A percentile compares a stretch with the other conserved stretches of the same genome.
phyloP scores from a whole-genome alignment of 2,888 invertebrate species.

The Argyra leucocephala region DNA sequence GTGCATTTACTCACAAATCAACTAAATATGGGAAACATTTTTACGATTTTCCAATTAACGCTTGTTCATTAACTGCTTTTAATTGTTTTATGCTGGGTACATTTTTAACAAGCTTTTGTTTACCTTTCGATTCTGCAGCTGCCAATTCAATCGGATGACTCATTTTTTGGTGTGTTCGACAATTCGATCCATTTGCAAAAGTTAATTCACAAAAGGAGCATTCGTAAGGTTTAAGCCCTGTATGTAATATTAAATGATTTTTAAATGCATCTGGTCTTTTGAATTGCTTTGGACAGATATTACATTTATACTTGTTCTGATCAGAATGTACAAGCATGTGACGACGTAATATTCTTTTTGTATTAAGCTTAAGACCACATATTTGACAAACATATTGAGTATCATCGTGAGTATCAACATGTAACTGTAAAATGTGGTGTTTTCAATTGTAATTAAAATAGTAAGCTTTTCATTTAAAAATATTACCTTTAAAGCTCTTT shows the following conservation, averaged over 20 bases:
- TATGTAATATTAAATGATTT: conserved; percentile 40
- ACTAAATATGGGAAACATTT: too few relatives aligned
- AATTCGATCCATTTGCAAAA: conserved; percentile 43
- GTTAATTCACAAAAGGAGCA: conserved; percentile 41
- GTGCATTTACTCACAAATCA: too few relatives aligned
- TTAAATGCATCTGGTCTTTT: conserved; percentile 41
- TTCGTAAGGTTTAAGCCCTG: conserved; percentile 39
- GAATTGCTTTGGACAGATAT: conserved; percentile 38
- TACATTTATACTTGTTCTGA: conserved; percentile 37
- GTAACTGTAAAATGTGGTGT: conserved; percentile 31
- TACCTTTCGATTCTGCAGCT: conserved; percentile 33
- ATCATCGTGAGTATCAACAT: conserved; percentile 43
- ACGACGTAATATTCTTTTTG: conserved; percentile 43
- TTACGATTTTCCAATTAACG: too few relatives aligned
- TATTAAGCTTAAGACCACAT: conserved; percentile 33
- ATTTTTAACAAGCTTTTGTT: not conserved
- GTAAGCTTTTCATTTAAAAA: not conserved
- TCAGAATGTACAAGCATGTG: conserved; percentile 43
- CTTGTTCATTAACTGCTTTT: too few relatives aligned
- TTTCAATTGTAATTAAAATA: not conserved
- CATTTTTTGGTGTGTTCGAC: conserved; percentile 41
- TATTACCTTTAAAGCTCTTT: conserved; percentile 21
- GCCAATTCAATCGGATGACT: conserved; percentile 41
- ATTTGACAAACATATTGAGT: conserved; percentile 32
- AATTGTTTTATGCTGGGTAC: not conserved